These are phyloP conservation scores for Pollachius pollachius DNA, from an alignment of 2,113 vertebrate genomes.

Conservation along the genomic window DNA sequence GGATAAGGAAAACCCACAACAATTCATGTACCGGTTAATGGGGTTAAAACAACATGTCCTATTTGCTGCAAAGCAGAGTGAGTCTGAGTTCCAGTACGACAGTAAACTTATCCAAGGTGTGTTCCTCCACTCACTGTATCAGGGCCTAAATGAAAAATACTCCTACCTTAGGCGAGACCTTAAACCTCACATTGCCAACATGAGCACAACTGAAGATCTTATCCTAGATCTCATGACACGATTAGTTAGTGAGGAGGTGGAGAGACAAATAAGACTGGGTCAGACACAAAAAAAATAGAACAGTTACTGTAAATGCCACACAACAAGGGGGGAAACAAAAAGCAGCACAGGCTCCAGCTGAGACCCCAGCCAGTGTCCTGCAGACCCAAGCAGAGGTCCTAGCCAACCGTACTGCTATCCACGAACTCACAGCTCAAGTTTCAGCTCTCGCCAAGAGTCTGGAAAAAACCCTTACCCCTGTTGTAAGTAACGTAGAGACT, in stretches of 20 bases:
- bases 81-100: conserved; percentile 33
- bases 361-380: no score
- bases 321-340: background rate
- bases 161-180: conserved; percentile 3
- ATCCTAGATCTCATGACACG: conserved; percentile 10
- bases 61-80: conserved; percentile 26
- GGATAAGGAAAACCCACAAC: conserved; percentile 28
- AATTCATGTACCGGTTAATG: conserved; percentile 32
- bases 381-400: no score
- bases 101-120: conserved; percentile 24
- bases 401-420: no score
- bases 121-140: conserved; percentile 21
- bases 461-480: no score
- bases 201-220: background rate
- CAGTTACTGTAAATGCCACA: conserved; percentile 3
- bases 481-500: no score
- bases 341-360: no score
- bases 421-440: no score
- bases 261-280: background rate
- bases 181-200: conserved; percentile 7
- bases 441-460: no score
- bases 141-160: conserved; percentile 32
- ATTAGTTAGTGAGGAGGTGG: conserved; percentile 15
- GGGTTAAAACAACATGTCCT: conserved; percentile 31
- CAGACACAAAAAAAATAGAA: no score